Evolutionary conservation across 1,140 invertebrate species (phyloP), one percentile per base, ranked within the genome.

Genomic region (Hypothenemus hampei): DNA sequence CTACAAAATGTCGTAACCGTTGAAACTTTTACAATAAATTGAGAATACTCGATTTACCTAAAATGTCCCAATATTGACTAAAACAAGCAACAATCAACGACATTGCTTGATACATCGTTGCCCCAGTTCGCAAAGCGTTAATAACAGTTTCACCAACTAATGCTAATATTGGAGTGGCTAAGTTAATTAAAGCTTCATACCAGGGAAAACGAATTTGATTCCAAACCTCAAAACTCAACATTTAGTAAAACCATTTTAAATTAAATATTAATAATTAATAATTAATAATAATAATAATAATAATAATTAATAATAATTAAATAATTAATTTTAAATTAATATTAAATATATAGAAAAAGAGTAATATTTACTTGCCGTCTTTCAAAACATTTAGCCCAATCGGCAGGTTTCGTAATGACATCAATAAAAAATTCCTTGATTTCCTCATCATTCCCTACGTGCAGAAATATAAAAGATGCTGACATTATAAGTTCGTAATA

Each of bases 51-150:
- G 7, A 13, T 16, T 18, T 22, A 54, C 53, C 53, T 6, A 83
- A 61, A 53, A 81, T 83, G 56, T 82, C 78, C 64, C 81, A 77
- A 3, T 83, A 73, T 62, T 86, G 77, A 1, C 77, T 77, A 39
- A 87, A 77, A 60, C 83, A 84, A 0, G 78, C 78, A n/a, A 89
- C 67, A 10, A 83, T 78, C 20, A 87, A 69, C 0, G 83, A 83
- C 78, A 86, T 85, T 8, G 83, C 77, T 70, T 87, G 84, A 70
- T 85, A 87, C 77, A 85, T 84, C 51, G 82, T 85, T 5, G 83
- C 84, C 1, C 83, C 84, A 29, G 79, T 83, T 72, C 83, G 75
- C 26, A 82, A 73, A 2, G 84, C 83, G 60, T 81, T 75, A 5
- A 82, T 77, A 4, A 86, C 73, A 47, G 81, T 80, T 15, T 80